A percentile compares a stretch with the other conserved stretches of the same genome.
phyloP scores from a whole-genome alignment of 2,888 invertebrate species.

The Euproctis similis region DNA sequence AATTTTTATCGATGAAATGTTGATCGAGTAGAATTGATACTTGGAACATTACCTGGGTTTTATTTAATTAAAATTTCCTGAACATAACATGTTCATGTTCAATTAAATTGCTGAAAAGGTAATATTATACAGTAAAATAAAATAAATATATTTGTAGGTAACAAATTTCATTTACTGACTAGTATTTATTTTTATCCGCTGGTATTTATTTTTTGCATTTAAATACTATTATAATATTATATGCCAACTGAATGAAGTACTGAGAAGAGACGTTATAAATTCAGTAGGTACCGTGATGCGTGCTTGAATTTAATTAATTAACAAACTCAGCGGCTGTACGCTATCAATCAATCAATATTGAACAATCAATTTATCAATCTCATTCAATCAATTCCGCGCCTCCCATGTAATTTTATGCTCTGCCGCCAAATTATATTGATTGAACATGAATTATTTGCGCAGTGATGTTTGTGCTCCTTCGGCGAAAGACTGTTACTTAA shows the following conservation, averaged over 20 bases:
- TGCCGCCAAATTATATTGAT: slow-evolving; percentile 4
- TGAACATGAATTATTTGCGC: slow-evolving; percentile 4
- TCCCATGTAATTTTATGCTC: slow-evolving; percentile 16
- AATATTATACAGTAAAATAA: too few species aligned
- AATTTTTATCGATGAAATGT: too few species aligned
- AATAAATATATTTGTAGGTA: too few species aligned
- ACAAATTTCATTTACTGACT: too few species aligned
- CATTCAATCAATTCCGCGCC: slow-evolving; percentile 13
- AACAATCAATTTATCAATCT: slow-evolving; percentile 20
- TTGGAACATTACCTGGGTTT: too few species aligned
- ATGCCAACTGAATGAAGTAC: neutral
- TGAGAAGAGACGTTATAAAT: neutral
- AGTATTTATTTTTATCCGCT: too few species aligned
- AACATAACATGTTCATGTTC: too few species aligned
- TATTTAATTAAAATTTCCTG: too few species aligned
- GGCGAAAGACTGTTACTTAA: too few species aligned
- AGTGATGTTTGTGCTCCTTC: neutral
- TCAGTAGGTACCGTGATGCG: slow-evolving; percentile 1
- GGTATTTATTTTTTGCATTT: too few species aligned
- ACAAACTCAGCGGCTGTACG: slow-evolving; percentile 8
- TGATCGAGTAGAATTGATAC: too few species aligned
- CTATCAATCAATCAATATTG: slow-evolving; percentile 23
- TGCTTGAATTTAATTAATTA: slow-evolving; percentile 19
- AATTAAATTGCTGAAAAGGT: too few species aligned
- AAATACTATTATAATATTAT: neutral